Evolutionary conservation across 1,140 invertebrate species (phyloP).

Genomic region (Glomeris maerens): DNA sequence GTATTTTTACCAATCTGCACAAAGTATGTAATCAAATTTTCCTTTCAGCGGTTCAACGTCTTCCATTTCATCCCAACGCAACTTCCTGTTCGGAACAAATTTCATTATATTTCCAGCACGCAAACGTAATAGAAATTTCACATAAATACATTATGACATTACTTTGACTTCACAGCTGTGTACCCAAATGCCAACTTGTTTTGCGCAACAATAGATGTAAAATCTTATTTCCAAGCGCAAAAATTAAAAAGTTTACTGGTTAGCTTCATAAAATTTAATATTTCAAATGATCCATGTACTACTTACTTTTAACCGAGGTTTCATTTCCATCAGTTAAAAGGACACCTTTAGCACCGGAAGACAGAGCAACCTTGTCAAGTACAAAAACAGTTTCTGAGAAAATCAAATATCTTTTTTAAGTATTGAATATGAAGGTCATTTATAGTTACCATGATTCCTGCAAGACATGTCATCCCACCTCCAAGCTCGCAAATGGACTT

Average conservation of each 20-base stretch:
- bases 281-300: slow-evolving; percentile 46
- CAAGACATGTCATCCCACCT: slow-evolving; percentile 71
- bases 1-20: slow-evolving; percentile 59
- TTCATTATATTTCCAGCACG: too few relatives aligned
- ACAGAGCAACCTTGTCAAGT: slow-evolving; percentile 24
- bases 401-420: slow-evolving; percentile 2
- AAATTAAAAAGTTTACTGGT: slow-evolving; percentile 8
- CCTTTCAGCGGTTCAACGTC: slow-evolving; percentile 18
- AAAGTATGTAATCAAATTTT: slow-evolving; percentile 52
- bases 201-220: slow-evolving; percentile 11
- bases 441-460: slow-evolving; percentile 54
- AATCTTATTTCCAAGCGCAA: too few relatives aligned
- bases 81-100: too few relatives aligned
- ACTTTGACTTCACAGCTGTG: slow-evolving; percentile 12
- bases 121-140: neutral
- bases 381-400: slow-evolving; percentile 5
- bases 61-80: slow-evolving; percentile 25
- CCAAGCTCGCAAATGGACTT: slow-evolving; percentile 61
- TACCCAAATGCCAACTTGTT: slow-evolving; percentile 17
- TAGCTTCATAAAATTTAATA: slow-evolving; percentile 28
- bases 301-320: slow-evolving; percentile 57
- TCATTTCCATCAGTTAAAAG: slow-evolving; percentile 62
- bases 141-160: slow-evolving; percentile 7
- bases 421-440: neutral
- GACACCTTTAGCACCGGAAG: slow-evolving; percentile 25